Conservation (phyloP, 2,888 invertebrate species). For the Minunthozetes semirufus region DNA sequence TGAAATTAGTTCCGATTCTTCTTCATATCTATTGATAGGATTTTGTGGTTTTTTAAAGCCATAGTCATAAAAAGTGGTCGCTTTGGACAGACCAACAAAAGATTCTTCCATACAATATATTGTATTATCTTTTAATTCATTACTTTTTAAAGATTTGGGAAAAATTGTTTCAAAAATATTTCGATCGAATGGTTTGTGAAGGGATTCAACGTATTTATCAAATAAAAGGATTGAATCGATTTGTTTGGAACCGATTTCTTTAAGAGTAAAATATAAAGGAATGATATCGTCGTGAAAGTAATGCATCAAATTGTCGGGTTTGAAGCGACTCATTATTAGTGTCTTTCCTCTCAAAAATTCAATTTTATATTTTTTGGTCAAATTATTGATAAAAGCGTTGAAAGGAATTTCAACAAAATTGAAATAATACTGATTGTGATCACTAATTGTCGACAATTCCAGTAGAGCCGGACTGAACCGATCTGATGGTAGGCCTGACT, state of each 20-base stretch:
- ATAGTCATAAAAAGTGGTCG: constrained; percentile 53
- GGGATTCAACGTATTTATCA: constrained; percentile 22
- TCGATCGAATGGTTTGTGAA: constrained; percentile 27
- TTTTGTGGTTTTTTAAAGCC: constrained; percentile 52
- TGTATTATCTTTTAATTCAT: constrained; percentile 39
- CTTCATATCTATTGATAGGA: constrained; percentile 44
- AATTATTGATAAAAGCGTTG: constrained; percentile 38
- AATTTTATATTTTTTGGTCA: constrained; percentile 41
- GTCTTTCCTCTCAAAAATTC: constrained; percentile 42
- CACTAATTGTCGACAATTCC: constrained; percentile 48
- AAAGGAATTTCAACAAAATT: constrained; percentile 47
- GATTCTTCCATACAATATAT: constrained; percentile 49
- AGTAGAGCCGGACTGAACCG: constrained; percentile 45
- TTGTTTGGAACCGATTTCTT: constrained; percentile 39
- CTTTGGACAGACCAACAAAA: constrained; percentile 48
- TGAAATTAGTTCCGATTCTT: constrained; percentile 11
- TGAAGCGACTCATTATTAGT: constrained; percentile 50
- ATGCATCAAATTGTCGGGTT: constrained; percentile 55
- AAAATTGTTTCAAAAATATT: constrained; percentile 28
- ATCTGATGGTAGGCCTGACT: constrained; percentile 45
- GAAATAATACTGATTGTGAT: constrained; percentile 48
- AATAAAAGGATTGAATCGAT: constrained; percentile 27
- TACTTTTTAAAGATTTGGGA: neutral
- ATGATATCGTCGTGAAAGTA: constrained; percentile 54
- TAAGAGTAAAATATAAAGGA: constrained; percentile 49